Evolutionary conservation across 2,113 vertebrate genomes (phyloP).

Genomic region (Mystacornis crossleyi): DNA sequence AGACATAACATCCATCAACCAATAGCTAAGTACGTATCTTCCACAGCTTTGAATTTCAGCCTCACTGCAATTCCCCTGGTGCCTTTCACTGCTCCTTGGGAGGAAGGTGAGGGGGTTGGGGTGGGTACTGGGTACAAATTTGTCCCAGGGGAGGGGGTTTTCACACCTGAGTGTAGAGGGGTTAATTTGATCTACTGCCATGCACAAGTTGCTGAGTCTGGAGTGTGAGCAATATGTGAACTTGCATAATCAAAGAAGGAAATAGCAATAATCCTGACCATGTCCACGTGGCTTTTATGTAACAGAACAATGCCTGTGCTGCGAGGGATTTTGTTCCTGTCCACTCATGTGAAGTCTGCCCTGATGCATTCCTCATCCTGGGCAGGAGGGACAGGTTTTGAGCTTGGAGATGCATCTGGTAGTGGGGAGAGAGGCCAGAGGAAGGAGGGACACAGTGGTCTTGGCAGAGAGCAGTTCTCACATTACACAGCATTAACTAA

Average conservation of each 20-base stretch:
- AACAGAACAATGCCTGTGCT: not conserved
- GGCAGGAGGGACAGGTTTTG: not conserved
- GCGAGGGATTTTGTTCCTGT: not conserved
- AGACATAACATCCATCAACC: not conserved
- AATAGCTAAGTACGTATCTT: not conserved
- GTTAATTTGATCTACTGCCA: not conserved
- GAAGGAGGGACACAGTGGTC: not conserved
- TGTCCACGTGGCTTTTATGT: not conserved
- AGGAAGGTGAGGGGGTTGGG: not conserved
- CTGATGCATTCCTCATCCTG: fast-evolving
- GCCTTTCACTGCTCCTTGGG: not conserved
- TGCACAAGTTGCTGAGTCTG: not conserved
- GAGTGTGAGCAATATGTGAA: not conserved
- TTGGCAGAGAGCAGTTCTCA: not conserved
- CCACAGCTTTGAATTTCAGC: not conserved
- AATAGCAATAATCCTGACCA: not conserved
- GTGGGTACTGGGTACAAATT: not conserved
- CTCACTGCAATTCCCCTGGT: fast-evolving
- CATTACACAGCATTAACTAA: not conserved
- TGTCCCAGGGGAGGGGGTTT: not conserved
- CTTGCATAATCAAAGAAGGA: not conserved
- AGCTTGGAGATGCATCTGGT: not conserved
- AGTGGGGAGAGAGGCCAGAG: not conserved
- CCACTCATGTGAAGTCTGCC: not conserved
- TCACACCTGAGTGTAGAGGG: not conserved